A percentile compares a stretch with the other conserved stretches of the same genome.
phyloP scores from a whole-genome alignment of 2,113 vertebrate genomes.

The Stegostoma tigrinum region DNA sequence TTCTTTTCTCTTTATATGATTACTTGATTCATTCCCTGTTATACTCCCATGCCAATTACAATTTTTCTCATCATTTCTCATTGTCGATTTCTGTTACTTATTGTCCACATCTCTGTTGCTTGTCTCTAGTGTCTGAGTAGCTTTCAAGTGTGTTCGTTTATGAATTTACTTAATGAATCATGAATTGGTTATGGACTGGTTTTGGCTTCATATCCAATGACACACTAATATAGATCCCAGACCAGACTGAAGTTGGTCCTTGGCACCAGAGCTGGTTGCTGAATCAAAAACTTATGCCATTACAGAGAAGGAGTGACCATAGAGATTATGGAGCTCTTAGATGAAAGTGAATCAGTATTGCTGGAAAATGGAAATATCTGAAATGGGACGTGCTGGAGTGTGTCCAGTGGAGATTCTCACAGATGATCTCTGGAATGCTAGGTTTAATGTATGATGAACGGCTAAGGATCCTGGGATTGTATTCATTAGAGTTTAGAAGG shows the following conservation, averaged over 20 bases:
- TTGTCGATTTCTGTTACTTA: background rate
- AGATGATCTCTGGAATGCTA: too few relatives aligned
- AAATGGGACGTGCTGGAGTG: too few relatives aligned
- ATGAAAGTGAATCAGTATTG: background rate
- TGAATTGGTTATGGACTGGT: background rate
- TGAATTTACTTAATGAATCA: background rate
- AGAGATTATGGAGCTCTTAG: background rate
- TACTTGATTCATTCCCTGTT: background rate
- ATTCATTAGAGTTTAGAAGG: too few relatives aligned
- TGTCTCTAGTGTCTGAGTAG: background rate
- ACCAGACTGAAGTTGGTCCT: background rate
- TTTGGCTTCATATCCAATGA: background rate
- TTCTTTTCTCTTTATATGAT: background rate
- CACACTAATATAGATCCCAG: background rate
- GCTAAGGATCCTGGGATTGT: too few relatives aligned
- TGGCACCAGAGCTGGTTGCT: background rate
- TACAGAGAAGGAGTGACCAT: background rate
- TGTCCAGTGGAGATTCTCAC: too few relatives aligned
- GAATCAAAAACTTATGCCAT: background rate
- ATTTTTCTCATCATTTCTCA: background rate
- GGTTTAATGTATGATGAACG: too few relatives aligned
- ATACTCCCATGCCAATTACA: background rate
- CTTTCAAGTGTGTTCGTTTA: background rate
- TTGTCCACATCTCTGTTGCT: background rate
- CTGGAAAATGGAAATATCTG: background rate